Base-by-base conservation (phyloP, 1,140 invertebrate species). In the Magallana ariakensis region DNA sequence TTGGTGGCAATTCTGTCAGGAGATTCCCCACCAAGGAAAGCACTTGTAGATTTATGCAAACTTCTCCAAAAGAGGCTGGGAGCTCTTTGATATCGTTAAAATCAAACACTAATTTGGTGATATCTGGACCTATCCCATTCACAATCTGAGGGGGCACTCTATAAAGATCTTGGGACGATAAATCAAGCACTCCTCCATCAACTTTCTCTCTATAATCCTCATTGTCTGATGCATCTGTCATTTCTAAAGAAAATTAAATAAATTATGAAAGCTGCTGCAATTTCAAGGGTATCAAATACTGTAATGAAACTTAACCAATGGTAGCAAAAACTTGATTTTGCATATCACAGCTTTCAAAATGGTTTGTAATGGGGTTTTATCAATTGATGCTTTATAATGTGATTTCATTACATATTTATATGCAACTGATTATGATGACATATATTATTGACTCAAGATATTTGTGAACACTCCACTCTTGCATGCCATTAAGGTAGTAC, bases 1-100 rank as follows among this genome's bases (percentile, higher is more conserved):
- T 80, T 33, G 85, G 54, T 54, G 93, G 93, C 16, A 94, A 33
- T 10, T 16, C 10, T 4, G 11, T 83, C 3, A 94, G 22, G n/a
- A 90, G 80, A 84, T 94, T 94, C 19, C 93, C 93, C 83, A 85
- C 91, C 19, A 91, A 55, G 16, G 92, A 92, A 0, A 94, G 86
- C 13, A 91, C 66, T 80, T 90, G 84, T 13, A 94, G 82, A 22
- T 80, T 58, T 60, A 85, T 66, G 56, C 92, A 83, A 82, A 11
- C 80, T 5, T 85, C 16, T 0, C 86, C 85, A 66, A 92, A 75
- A 54, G 87, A 85, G 53, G 88, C 85, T 33, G 93, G 92, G 33
- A 94, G 55, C 11, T 66, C 33, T 46, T 86, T 56, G 16, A 94
- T 81, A 33, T 92, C 83, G 87, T 94, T 94, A 84, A 90, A 92